Evolutionary conservation across 1,140 invertebrate genomes (phyloP), one percentile per base, ranked within the genome.

Genomic region (Caenorhabditis briggsae): DNA sequence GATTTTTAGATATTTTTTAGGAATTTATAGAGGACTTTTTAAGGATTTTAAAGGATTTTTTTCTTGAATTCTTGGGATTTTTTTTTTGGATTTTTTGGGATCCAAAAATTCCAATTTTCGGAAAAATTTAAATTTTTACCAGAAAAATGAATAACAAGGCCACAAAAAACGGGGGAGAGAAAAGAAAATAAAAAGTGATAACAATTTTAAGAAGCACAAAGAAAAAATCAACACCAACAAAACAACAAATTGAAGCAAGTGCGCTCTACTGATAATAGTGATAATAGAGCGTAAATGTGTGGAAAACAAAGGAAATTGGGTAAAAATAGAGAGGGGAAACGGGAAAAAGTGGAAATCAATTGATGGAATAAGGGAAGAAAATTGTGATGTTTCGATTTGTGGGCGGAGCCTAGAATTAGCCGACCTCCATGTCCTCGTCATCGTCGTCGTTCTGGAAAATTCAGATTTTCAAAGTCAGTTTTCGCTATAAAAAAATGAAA

Each of bases 61-160:
- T n/a, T n/a, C n/a, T n/a, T n/a, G n/a, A n/a, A n/a, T n/a, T n/a
- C n/a, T n/a, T n/a, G n/a, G n/a, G n/a, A n/a, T n/a, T n/a, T n/a
- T n/a, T n/a, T n/a, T 33, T 33, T 1, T 3, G 33, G 1, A 33
- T 33, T 33, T 33, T 33, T 33, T 33, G 33, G 33, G 33, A 3
- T 33, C 33, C 33, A 25, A 33, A 33, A 64, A 64, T 41, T 33
- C 56, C 6, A n/a, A 16, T 25, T 64, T n/a, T 14, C 11, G 23
- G 8, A 78, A 78, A 53, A 78, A 78, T 78, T 50, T 18, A 53
- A 46, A 23, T 50, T 25, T 78, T 78, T 78, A 78, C 70, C 70
- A 53, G 70, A 41, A 50, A 70, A 70, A 14, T 43, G 3, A 18
- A 70, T 43, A 70, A 70, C 48, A 23, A 11, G 11, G 46, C 6